phyloP scores from a whole-genome alignment of 2,797 vertebrate genomes.

The Discoglossus pictus region DNA sequence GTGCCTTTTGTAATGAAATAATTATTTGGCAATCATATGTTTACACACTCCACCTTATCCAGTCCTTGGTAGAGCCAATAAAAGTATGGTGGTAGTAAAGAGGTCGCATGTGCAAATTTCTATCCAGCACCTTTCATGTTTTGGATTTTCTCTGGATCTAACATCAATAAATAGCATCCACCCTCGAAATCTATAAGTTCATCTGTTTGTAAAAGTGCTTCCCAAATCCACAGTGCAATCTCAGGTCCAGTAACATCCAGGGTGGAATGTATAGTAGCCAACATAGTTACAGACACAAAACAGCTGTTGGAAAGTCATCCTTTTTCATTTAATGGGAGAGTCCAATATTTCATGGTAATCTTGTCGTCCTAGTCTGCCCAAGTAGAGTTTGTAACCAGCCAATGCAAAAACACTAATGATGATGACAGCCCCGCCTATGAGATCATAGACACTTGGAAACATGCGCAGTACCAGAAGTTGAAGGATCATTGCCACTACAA shows the following conservation, averaged over 20 bases:
- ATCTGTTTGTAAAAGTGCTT: conserved; percentile 6
- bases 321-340: conserved; percentile 88
- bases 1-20: too few species aligned
- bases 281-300: conserved; percentile 40
- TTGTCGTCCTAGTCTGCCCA: conserved; percentile 76
- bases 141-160: too few species aligned
- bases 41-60: too few species aligned
- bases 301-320: conserved; percentile 9
- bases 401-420: conserved; percentile 86
- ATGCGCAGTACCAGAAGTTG: conserved; percentile 81
- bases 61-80: too few species aligned
- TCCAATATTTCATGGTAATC: conserved; percentile 95
- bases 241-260: conserved; percentile 15
- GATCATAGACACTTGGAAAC: conserved; percentile 82
- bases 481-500: conserved; percentile 87
- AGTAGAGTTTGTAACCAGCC: conserved; percentile 85
- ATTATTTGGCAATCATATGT: too few species aligned
- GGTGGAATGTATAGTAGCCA: conserved; percentile 38
- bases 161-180: background rate
- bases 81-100: too few species aligned
- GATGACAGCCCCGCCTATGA: conserved; percentile 85
- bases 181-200: background rate
- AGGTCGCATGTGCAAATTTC: too few species aligned
- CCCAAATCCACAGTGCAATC: conserved; percentile 11
- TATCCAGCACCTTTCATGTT: too few species aligned